A percentile compares a stretch with the other conserved stretches of the same genome.
Conservation (phyloP, 2,888 invertebrate species). For the Helleia helle region DNA sequence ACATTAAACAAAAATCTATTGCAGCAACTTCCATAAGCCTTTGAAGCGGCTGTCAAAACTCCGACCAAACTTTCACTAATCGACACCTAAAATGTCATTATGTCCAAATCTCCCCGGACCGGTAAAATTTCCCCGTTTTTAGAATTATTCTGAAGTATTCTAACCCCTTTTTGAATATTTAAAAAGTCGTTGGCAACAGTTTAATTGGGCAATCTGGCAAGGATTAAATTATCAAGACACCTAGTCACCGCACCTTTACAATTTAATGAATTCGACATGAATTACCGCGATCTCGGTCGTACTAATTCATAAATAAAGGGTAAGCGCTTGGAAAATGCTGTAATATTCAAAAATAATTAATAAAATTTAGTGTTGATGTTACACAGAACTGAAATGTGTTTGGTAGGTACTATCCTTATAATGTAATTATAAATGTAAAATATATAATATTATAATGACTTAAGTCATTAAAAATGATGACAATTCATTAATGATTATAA, state of each 20-base stretch:
- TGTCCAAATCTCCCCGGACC: slow-evolving; percentile 55
- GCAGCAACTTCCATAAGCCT: slow-evolving; percentile 13
- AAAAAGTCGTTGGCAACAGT: slow-evolving; percentile 71
- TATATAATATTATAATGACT: too few species aligned
- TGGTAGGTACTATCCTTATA: too few species aligned
- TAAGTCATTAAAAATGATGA: background rate
- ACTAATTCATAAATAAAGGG: slow-evolving; percentile 26
- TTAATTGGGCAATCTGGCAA: slow-evolving; percentile 68
- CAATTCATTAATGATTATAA: too few species aligned
- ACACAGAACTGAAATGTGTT: background rate
- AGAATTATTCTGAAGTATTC: slow-evolving; percentile 38
- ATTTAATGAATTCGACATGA: slow-evolving; percentile 70
- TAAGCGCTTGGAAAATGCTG: too few species aligned
- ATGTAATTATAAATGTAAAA: too few species aligned
- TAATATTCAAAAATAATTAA: too few species aligned
- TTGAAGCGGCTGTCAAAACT: slow-evolving; percentile 32
- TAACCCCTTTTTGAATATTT: slow-evolving; percentile 69
- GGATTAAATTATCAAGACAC: slow-evolving; percentile 75
- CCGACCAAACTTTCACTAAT: slow-evolving; percentile 56
- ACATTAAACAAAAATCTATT: background rate
- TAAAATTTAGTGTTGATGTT: too few species aligned
- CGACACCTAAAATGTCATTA: slow-evolving; percentile 70
- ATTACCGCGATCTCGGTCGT: slow-evolving; percentile 39
- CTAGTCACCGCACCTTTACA: slow-evolving; percentile 61
- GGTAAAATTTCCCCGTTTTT: slow-evolving; percentile 60